Evolutionary conservation across 2,113 vertebrate species (phyloP), one percentile per base, ranked within the genome.

Genomic region (Microcebus ravelobensis): DNA sequence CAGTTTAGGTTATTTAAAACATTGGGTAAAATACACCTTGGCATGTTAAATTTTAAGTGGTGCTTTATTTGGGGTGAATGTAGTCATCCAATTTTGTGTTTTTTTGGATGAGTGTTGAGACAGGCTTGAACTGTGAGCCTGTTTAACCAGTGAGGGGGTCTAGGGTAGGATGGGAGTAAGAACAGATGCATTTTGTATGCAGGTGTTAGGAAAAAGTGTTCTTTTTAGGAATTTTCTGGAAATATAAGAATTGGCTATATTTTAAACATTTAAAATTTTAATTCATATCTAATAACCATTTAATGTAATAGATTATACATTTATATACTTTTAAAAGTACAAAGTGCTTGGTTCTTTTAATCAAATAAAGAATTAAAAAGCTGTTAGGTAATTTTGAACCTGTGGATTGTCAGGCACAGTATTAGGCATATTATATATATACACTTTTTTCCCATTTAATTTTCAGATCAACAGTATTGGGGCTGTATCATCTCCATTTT

Each of bases 181-280:
- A 73, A 34, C 0, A 45, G 23, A 31, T 84, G 6, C 11, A 25
- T 81, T 94, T 88, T 91, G 42, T 34, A 5, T 92, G 25, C 2
- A 20, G 1, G 23, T 90, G 0, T 85, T 84, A 94, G 25, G 36
- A 48, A 88, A 85, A 94, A 45, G 68, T 34, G 50, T 39, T 87
- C 29, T 82, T 12, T 13, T 59, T 73, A 81, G 45, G 39, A 25
- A n/a, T 93, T 90, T 95, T 73, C 65, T 85, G n/a, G 48, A 88
- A 1, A 45, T 20, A 29, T 88, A 48, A 92, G 23, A 76, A 71
- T 50, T 42, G 25, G 39, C 52, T 90, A 67, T 85, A 52, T 84
- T 92, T 74, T 74, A 50, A 68, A 77, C 7, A 87, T 87, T 96
- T 82, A 52, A 79, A 91, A 77, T 77, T 42, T 34, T 36, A 92